Base-by-base conservation (phyloP, 2,797 vertebrate species). In the Zonotrichia albicollis region DNA sequence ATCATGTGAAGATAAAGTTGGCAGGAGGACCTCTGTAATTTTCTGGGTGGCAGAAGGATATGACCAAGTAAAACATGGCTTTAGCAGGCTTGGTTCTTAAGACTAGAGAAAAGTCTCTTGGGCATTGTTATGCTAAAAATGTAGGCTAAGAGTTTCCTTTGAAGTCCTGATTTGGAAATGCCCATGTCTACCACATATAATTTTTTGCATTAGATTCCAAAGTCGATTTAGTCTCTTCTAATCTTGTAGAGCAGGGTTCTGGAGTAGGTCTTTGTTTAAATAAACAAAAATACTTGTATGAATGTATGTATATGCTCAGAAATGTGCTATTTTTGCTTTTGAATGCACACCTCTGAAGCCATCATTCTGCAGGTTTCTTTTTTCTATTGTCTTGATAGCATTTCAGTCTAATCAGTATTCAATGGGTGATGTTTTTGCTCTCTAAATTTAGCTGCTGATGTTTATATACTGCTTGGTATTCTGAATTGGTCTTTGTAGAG, bases 371-470 rank as follows among this genome's bases (percentile, higher is more conserved):
- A 86, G 73, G 29, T 91, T 94, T 87, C 43, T 93, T 81, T 87
- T 40, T 85, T 57, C 58, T 90, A 0, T 81, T 86, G 70, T 60
- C 48, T 84, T 66, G 48, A 38, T 81, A 82, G 61, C 60, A 40
- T 81, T 96, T 88, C 71, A 54, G 0, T 54, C 82, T 95, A 64
- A 92, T 96, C 71, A 70, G 87, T 88, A 93, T 93, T 87, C 89
- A 84, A 1, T 6, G 9, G 70, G 38, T 68, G 58, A 71, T 91
- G 84, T 42, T 92, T 87, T 91, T 89, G 40, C 43, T 94, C 19
- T 87, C 91, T 95, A 93, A 92, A 94, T 90, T 90, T 95, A 95
- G 93, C 83, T 86, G 54, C 79, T 94, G 90, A 62, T 93, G 90
- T 94, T 93, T 55, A 38, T 62, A n/a, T 16, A 13, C 45, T 83